These are phyloP conservation scores for Mactromeris polynyma DNA, from an alignment of 2,888 invertebrate species.

Conservation along the genomic window DNA sequence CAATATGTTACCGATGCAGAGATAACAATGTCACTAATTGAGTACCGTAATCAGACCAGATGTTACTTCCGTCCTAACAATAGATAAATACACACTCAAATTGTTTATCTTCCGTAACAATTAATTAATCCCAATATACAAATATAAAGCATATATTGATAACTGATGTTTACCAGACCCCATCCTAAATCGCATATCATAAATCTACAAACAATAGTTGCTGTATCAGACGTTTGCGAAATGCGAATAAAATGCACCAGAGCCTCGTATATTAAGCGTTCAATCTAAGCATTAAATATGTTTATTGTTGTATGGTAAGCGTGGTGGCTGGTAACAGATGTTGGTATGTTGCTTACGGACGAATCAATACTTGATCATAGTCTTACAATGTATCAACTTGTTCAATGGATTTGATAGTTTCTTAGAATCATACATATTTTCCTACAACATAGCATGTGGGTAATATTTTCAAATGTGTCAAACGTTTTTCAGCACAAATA, in stretches of 20 bases:
- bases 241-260: not conserved
- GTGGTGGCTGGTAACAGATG: slow-evolving; percentile 6
- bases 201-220: not conserved
- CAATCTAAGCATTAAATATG: not conserved
- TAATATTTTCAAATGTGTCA: too few relatives aligned
- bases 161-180: not conserved
- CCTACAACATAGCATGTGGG: too few relatives aligned
- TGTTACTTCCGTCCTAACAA: slow-evolving; percentile 36
- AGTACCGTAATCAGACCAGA: slow-evolving; percentile 34
- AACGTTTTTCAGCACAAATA: too few relatives aligned
- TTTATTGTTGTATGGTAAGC: not conserved
- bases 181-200: not conserved
- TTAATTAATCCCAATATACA: slow-evolving; percentile 39
- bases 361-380: not conserved
- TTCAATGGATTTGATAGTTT: too few relatives aligned
- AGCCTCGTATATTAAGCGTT: not conserved
- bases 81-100: slow-evolving; percentile 26
- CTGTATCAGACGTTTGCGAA: not conserved
- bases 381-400: too few relatives aligned
- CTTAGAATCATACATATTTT: too few relatives aligned
- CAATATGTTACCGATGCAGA: not conserved
- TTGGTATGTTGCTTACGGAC: not conserved
- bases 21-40: slow-evolving; percentile 1
- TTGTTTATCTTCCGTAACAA: slow-evolving; percentile 44
- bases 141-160: slow-evolving; percentile 18